Base-by-base conservation (phyloP, 1,140 invertebrate genomes). In the Procambarus clarkii region DNA sequence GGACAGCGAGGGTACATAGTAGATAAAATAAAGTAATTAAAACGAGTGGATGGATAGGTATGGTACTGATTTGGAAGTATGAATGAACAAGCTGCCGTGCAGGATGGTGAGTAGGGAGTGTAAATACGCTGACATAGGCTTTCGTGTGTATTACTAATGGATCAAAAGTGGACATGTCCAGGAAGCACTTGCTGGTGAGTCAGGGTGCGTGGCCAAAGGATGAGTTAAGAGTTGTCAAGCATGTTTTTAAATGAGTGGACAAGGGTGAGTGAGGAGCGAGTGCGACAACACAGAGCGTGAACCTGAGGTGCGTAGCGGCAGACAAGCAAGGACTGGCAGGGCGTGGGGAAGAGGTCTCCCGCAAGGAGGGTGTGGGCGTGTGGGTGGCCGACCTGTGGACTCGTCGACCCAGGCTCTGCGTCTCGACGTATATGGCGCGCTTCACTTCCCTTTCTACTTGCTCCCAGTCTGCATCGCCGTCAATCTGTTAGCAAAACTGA, bases 381-480 rank as follows among this genome's bases (percentile, higher is more conserved):
- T 69, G 44, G 15, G 24, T 21, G 9, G 46, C 80, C 15, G 46
- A 90, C 88, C 88, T 83, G 69, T 24, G 58, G 88, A 48, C n/a
- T 21, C 92, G 84, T 34, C 88, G 76, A 5, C 82, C 46, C 7
- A 93, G 87, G 2, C 77, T 88, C 54, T 89, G 89, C 60, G 91
- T 93, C 50, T 93, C 92, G 5, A 92, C 92, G 54, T 92, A 93
- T 71, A 93, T 93, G 45, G 92, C 90, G 48, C 92, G 60, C 48
- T 92, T 92, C n/a, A 92, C 84, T 18, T 93, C 88, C 50, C 88
- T 44, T 18, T 92, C 92, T 34, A 93, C 93, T 69, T 93, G 93
- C 34, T 92, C 93, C 64, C 84, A 90, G 81, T 92, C 92, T 5
- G 93, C 92, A 24, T 93, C 93, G 4, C 93, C 93, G 64, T 93